Base-by-base conservation (phyloP, 2,888 invertebrate genomes). In the Caenorhabditis sp. region DNA sequence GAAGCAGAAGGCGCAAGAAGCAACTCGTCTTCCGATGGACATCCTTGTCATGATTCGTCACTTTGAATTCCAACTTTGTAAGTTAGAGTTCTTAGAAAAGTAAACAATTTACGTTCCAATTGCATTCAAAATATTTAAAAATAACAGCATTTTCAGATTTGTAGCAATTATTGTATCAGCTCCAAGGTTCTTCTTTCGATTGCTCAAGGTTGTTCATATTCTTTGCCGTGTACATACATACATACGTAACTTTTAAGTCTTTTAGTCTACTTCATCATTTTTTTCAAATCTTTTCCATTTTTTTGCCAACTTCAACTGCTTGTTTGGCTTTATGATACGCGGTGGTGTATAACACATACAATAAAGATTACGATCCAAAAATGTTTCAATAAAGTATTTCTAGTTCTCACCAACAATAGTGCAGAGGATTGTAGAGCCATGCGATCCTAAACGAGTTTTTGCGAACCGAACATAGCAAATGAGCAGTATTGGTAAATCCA, bases 1-100 rank as follows among this genome's bases (percentile, higher is more conserved):
- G 85, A 85, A 67, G 83, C 83, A 20, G 85, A 85, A 84, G 85
- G 83, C 20, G 83, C 80, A n/a, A 18, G 81, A 70, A 78, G 76
- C 50, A 44, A 68, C 56, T 60, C 82, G 28, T 82, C 82, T 26
- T 69, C 78, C 22, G 77, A 72, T 24, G 72, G 61, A 32, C 68
- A 62, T 11, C 62, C 58, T 24, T 70, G 51, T 15, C 71, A 79
- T 47, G 65, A 79, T 67, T 79, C 79, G 18, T 71, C 80, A 20
- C 56, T 80, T 26, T 80, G 65, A 76, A 79, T 58, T n/a, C 53
- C 11, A 51, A 35, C 40, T 60, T 26, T 35, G 53, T 74, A 22
- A 56, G 40, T 61, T 35, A 11, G 58, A n/a, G 1, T 28, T n/a
- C n/a, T n/a, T n/a, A n/a, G n/a, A n/a, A n/a, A n/a, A n/a, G n/a